Conservation (phyloP, 2,797 vertebrate species). For the Malacoctenus gilli region DNA sequence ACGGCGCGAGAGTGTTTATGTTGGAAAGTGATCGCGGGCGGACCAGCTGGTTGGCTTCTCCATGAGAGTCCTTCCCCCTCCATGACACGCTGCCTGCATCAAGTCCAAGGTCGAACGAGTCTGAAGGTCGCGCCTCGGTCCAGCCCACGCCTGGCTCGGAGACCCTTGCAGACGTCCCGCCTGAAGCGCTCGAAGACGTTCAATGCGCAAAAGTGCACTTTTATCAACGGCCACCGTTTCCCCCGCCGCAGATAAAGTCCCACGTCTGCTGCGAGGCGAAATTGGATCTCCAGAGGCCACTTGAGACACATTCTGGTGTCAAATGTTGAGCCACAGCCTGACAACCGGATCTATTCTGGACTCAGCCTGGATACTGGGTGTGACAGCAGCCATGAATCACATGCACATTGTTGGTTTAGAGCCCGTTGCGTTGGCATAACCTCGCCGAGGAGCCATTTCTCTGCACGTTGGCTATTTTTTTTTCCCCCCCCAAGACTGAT, state of each 20-base stretch:
- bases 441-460: slow-evolving; percentile 1
- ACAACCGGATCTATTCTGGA: slow-evolving; percentile 34
- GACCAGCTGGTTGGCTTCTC: too few species aligned
- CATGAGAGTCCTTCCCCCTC: background rate
- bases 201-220: background rate
- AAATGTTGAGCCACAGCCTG: slow-evolving; percentile 22
- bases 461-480: too few species aligned
- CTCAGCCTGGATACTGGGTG: slow-evolving; percentile 21
- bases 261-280: slow-evolving; percentile 23
- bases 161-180: background rate
- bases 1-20: background rate
- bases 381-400: slow-evolving; percentile 34
- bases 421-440: slow-evolving; percentile 11
- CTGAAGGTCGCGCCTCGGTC: slow-evolving; percentile 5
- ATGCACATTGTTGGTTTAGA: slow-evolving; percentile 17
- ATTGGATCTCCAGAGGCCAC: slow-evolving; percentile 35
- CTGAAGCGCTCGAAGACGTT: background rate
- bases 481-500: too few species aligned
- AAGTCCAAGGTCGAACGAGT: background rate
- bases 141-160: background rate
- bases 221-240: slow-evolving; percentile 15
- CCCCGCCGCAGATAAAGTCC: slow-evolving; percentile 10
- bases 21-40: slow-evolving; percentile 6
- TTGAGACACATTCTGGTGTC: slow-evolving; percentile 34
- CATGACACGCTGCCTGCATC: background rate